Evolutionary conservation across 2,888 invertebrate species (phyloP), one percentile per base, ranked within the genome.

Genomic region (Apotomis capreana): DNA sequence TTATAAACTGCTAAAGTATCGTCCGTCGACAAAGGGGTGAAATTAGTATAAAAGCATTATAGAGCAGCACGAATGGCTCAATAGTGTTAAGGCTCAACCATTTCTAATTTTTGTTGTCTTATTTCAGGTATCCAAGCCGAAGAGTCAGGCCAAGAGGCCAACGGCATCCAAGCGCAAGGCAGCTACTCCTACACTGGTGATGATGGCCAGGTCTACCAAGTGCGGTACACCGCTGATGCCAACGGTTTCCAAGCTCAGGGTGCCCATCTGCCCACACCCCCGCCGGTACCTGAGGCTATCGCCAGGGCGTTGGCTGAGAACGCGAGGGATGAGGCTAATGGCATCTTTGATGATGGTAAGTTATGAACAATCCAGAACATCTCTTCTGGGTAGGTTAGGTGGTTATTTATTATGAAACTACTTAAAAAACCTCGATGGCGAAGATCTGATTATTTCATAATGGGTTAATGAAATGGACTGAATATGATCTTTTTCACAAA

Each of bases 111-210:
- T 49, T 9, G 10, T 3, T 54, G 0, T 54, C 5, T 15, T 59
- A 8, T 79, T 79, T 36, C 81, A 92, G 92, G 92, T 1, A 93
- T 93, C 77, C 87, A 87, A 78, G 92, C 89, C 0, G 90, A 92
- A 54, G 92, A 92, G 67, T 79, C 83, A 0, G 92, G 92, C 0
- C 87, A 85, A 0, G 92, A 92, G 79, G 83, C 86, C 62, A 86
- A 91, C 77, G 93, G 92, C 5, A 92, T 89, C 81, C 90, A 93
- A 73, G 95, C 95, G 0, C 89, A 91, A 55, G 95, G 95, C 0
- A 89, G 91, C 15, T 95, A 93, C 87, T 91, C 94, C 0, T 95
- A 95, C 87, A 94, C 94, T 1, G 94, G 94, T 3, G 95, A 95
- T 5, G 95, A 95, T 69, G 95, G 95, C 3, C 94, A 94, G 79